These are phyloP conservation scores for Melipona bicolor DNA, from an alignment of 2,888 invertebrate genomes.

Conservation along the genomic window DNA sequence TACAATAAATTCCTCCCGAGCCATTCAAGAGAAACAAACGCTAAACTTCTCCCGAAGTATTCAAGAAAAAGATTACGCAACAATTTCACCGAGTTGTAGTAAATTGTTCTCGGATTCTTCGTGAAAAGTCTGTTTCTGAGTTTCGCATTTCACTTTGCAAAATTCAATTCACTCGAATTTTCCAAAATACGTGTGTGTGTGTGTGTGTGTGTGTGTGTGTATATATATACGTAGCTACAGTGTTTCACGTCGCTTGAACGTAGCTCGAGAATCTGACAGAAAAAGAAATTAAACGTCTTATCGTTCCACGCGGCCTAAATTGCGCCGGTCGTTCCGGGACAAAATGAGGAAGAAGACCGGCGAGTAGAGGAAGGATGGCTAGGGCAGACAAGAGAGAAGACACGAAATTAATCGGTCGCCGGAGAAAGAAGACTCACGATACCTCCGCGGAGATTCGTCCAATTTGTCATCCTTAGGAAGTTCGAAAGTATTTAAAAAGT, in stretches of 20 bases:
- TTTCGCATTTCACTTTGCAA: no score
- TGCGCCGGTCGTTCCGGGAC: constrained; percentile 23
- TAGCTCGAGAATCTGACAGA: constrained; percentile 73
- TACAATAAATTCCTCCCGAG: neutral
- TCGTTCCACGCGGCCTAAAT: constrained; percentile 33
- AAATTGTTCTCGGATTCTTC: no score
- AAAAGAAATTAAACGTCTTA: constrained; percentile 52
- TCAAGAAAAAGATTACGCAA: no score
- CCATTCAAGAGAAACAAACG: neutral
- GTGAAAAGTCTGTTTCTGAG: no score
- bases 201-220: no score
- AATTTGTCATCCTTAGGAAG: constrained; percentile 83
- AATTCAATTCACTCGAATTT: no score
- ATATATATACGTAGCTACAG: neutral
- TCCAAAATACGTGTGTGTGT: no score
- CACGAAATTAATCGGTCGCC: constrained; percentile 66
- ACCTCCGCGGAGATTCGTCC: constrained; percentile 70
- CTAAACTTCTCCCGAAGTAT: no score
- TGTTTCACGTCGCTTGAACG: neutral
- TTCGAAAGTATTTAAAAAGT: constrained; percentile 84
- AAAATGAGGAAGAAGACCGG: constrained; percentile 20
- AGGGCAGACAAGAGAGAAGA: constrained; percentile 51
- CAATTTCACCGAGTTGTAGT: no score
- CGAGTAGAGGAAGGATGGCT: constrained; percentile 16
- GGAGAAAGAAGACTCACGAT: constrained; percentile 43